These are phyloP conservation scores for Oscheius sp. DNA, from an alignment of 1,140 invertebrate species.

Conservation along the genomic window DNA sequence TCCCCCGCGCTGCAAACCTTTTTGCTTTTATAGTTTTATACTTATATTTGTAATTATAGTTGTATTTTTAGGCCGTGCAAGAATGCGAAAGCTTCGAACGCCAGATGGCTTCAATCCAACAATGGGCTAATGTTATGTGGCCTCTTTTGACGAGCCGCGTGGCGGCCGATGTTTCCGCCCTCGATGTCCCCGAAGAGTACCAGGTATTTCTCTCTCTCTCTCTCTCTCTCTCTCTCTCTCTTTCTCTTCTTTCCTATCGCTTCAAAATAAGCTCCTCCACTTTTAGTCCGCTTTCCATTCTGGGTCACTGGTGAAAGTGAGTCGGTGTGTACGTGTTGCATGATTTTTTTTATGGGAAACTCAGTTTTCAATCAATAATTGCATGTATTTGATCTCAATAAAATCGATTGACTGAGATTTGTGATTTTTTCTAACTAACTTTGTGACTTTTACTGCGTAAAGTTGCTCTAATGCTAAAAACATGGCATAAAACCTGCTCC, in stretches of 20 bases:
- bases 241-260: background rate
- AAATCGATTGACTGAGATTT: slow-evolving; percentile 9
- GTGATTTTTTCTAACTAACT: background rate
- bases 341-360: slow-evolving; percentile 7
- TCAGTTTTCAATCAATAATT: too few relatives aligned
- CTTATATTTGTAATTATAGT: too few relatives aligned
- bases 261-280: background rate
- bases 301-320: slow-evolving; percentile 48
- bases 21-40: too few relatives aligned
- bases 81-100: slow-evolving; percentile 11
- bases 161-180: slow-evolving; percentile 48
- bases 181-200: slow-evolving; percentile 57
- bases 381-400: too few relatives aligned
- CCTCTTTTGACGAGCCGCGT: slow-evolving; percentile 48
- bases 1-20: too few relatives aligned
- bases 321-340: slow-evolving; percentile 19
- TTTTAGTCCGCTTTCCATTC: slow-evolving; percentile 49
- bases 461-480: too few relatives aligned
- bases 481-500: too few relatives aligned
- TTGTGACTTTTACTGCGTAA: too few relatives aligned
- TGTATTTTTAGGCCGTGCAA: background rate
- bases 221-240: too few relatives aligned
- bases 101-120: slow-evolving; percentile 33
- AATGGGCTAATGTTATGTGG: slow-evolving; percentile 50
- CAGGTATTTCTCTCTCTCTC: too few relatives aligned